Evolutionary conservation across 2,113 vertebrate genomes (phyloP).

Genomic region (Strigops habroptila): DNA sequence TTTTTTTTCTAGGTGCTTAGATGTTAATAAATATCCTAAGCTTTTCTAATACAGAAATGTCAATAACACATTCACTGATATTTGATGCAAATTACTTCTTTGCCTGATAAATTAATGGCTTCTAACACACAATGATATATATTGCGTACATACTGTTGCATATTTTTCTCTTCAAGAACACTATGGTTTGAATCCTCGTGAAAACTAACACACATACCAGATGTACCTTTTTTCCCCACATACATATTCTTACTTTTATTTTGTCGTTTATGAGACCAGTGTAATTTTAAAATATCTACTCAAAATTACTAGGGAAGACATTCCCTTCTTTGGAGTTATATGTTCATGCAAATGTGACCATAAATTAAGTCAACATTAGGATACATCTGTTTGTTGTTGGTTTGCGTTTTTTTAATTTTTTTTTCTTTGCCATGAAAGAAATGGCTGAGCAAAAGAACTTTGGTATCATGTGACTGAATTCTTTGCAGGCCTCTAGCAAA

Average conservation of each 20-base stretch:
- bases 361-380: background rate
- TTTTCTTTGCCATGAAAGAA: background rate
- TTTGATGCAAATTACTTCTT: background rate
- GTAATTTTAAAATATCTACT: background rate
- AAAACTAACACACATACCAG: background rate
- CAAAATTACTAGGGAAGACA: background rate
- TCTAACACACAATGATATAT: accelerated
- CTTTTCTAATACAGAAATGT: background rate
- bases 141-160: accelerated
- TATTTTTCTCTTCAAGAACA: background rate
- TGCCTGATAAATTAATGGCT: background rate
- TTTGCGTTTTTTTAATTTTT: background rate
- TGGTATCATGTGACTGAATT: background rate
- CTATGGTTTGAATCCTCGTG: background rate
- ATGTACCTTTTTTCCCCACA: background rate
- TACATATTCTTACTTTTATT: background rate
- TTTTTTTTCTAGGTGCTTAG: conserved; percentile 5
- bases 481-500: background rate
- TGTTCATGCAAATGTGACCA: background rate
- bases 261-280: background rate
- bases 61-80: background rate
- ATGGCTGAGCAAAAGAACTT: background rate
- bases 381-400: background rate
- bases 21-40: background rate
- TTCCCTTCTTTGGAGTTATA: background rate